Evolutionary conservation across 2,888 invertebrate species (phyloP).

Genomic region (Rhynchonema sp.): DNA sequence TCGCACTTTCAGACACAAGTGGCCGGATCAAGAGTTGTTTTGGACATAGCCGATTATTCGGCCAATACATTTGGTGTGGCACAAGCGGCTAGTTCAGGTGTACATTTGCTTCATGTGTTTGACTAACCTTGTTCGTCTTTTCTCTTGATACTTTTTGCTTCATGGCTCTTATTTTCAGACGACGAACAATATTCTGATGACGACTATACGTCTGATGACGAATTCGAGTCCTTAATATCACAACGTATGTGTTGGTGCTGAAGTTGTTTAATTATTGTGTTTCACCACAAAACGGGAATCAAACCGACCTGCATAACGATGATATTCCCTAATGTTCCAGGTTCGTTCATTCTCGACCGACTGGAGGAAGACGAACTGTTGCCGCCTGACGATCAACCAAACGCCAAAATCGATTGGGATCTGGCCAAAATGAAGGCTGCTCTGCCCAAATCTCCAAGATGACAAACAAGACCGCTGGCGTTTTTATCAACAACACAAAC

Average conservation of each 20-base stretch:
- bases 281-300: not conserved
- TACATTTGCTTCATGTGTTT: too few species aligned
- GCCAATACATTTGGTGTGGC: not conserved
- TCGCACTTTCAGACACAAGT: too few species aligned
- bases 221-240: not conserved
- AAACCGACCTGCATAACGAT: too few species aligned
- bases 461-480: too few species aligned
- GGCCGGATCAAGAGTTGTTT: too few species aligned
- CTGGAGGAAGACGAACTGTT: not conserved
- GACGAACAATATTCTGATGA: not conserved
- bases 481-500: too few species aligned
- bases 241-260: not conserved
- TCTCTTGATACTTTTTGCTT: not conserved
- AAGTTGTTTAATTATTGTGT: not conserved
- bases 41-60: not conserved
- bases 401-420: not conserved
- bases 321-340: too few species aligned
- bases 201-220: not conserved
- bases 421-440: not conserved
- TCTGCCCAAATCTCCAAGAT: too few species aligned
- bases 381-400: not conserved
- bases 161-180: not conserved
- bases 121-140: too few species aligned
- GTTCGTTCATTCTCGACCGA: not conserved
- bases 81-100: too few species aligned